A percentile compares a stretch with the other conserved stretches of the same genome.
Evolutionary conservation across 2,797 vertebrate genomes (phyloP).

Genomic region (Manis pentadactyla): DNA sequence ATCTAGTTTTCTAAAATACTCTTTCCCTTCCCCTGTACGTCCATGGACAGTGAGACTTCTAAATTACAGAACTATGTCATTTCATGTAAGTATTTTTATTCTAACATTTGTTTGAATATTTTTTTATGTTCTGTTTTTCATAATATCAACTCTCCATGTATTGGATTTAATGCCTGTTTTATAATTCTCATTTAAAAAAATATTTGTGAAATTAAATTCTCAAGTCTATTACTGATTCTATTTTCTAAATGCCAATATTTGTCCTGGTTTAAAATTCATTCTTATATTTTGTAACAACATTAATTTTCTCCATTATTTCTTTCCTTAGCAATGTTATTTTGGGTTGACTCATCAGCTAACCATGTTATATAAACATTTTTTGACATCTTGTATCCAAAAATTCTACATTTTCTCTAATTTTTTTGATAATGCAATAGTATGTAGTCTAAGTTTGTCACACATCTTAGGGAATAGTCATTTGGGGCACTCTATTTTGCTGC

Average conservation of each 20-base stretch:
- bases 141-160: neutral
- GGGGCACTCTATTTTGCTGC: neutral
- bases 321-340: neutral
- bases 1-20: neutral
- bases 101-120: neutral
- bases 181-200: neutral
- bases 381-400: neutral
- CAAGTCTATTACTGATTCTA: neutral
- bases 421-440: neutral
- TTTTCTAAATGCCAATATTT: neutral
- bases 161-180: neutral
- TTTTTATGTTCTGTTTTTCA: neutral
- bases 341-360: neutral
- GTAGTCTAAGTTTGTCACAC: neutral
- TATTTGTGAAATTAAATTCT: conserved; percentile 13
- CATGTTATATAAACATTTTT: neutral
- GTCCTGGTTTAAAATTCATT: neutral
- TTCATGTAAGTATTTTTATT: neutral
- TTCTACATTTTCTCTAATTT: neutral
- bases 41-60: neutral
- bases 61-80: neutral
- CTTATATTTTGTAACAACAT: neutral
- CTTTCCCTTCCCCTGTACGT: neutral
- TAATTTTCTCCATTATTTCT: neutral
- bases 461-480: neutral